Percentiles rank a stretch among this genome's conserved stretches.
phyloP scores from a whole-genome alignment of 1,140 invertebrate species.

The Penaeus japonicus region DNA sequence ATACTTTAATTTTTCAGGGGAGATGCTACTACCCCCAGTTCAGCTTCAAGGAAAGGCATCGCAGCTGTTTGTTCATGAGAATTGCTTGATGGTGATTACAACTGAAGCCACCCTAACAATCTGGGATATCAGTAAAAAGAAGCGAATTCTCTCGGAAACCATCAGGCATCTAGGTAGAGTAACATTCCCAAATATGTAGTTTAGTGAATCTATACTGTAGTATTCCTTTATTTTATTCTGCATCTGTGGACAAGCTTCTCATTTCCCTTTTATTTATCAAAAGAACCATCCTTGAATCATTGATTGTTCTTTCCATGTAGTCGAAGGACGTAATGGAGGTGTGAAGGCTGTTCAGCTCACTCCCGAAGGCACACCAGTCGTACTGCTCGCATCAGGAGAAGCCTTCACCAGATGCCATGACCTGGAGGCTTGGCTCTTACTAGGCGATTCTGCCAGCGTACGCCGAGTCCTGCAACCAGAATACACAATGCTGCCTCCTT shows the following conservation, averaged over 20 bases:
- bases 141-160: conserved; percentile 59
- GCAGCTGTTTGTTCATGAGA: conserved; percentile 64
- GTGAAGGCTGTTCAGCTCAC: conserved; percentile 37
- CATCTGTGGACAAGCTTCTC: neutral
- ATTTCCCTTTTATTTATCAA: neutral
- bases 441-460: conserved; percentile 52
- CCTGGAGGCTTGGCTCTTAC: conserved; percentile 48
- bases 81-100: conserved; percentile 61
- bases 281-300: neutral
- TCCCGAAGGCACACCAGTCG: conserved; percentile 25
- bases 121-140: conserved; percentile 62
- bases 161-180: conserved; percentile 56
- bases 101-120: conserved; percentile 60
- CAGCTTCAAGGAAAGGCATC: conserved; percentile 71
- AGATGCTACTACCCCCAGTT: conserved; percentile 71
- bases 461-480: conserved; percentile 44
- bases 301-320: conserved; percentile 20
- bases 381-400: conserved; percentile 60
- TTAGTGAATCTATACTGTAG: neutral
- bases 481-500: conserved; percentile 49
- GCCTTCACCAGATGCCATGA: conserved; percentile 58
- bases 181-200: neutral
- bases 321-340: conserved; percentile 38
- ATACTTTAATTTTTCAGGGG: conserved; percentile 60
- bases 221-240: neutral